These are phyloP conservation scores for Caprella mutica DNA, from an alignment of 2,888 invertebrate genomes.

Conservation along the genomic window DNA sequence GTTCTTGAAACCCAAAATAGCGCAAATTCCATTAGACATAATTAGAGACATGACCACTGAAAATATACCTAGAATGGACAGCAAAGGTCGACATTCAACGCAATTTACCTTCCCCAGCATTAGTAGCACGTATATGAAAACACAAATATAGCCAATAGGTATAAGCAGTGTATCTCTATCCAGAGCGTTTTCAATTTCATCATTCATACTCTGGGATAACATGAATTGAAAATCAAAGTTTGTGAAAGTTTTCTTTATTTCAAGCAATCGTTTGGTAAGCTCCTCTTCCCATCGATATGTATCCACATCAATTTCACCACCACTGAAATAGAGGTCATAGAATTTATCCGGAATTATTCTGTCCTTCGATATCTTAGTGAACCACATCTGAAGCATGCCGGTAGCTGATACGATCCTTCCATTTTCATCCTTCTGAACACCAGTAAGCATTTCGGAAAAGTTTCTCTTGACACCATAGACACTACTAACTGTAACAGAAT, in stretches of 20 bases:
- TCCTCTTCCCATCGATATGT: conserved; percentile 10
- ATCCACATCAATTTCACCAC: conserved; percentile 51
- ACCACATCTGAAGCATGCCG: conserved; percentile 45
- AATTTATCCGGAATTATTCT: conserved; percentile 54
- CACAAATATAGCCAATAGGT: too few species aligned
- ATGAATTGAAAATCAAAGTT: too few species aligned
- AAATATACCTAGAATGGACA: conserved; percentile 47
- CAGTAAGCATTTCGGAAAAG: conserved; percentile 54
- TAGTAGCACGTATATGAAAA: conserved; percentile 61
- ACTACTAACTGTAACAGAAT: conserved; percentile 48
- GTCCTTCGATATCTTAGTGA: conserved; percentile 46
- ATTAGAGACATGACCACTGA: conserved; percentile 62
- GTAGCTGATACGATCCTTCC: conserved; percentile 54
- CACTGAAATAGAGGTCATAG: too few species aligned
- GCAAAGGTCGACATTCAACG: conserved; percentile 36
- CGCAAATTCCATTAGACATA: conserved; percentile 59
- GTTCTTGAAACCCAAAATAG: conserved; percentile 57
- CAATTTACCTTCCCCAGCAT: conserved; percentile 62
- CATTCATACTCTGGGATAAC: conserved; percentile 58
- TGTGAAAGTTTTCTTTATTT: too few species aligned
- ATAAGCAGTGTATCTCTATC: too few species aligned
- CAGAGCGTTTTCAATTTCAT: conserved; percentile 54
- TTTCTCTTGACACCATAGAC: conserved; percentile 54
- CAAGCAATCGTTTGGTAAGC: not conserved
- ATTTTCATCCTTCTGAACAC: conserved; percentile 46